Base-by-base conservation (phyloP, 2,113 vertebrate species). In the Scalopus aquaticus region DNA sequence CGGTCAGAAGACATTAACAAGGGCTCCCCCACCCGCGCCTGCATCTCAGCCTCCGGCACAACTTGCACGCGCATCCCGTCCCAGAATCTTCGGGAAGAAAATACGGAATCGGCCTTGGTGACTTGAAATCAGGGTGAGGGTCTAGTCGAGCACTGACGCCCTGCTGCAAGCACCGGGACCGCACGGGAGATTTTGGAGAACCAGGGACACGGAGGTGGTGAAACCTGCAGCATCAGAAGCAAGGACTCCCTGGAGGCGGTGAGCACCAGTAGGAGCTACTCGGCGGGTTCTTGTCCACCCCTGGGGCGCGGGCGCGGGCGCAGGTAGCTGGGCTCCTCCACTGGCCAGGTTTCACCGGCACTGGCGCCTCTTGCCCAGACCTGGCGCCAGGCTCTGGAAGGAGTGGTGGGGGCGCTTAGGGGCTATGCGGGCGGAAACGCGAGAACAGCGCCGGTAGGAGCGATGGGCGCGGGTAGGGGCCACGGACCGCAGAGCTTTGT, bases 231-330 rank as follows among this genome's bases (percentile, higher is more conserved):
- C 51, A 54, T 54, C 51, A 54, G 20, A 56, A 8, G 54, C 54
- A 56, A 22, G 54, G 20, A 22, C 54, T 56, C 54, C 54, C 54
- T 22, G 19, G 88, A 97, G 82, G 93, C 94, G 93, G 96, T 97
- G 91, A 95, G 93, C 97, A 93, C 89, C 91, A 28, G 88, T 54
- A 95, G 90, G 94, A 83, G 76, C 90, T 76, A 90, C 95, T 96
- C 91, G 96, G 96, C 95, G 5, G 54, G 19, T 22, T 20, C 4
- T 95, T 97, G 95, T 94, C 87, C 49, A 95, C 95, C 95, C 95
- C 95, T 92, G 89, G 88, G 96, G 97, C 91, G 79, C 90, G n/a
- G n/a, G n/a, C n/a, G n/a, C n/a, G 69, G 91, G 93, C 70, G 76
- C 90, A 76, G 96, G 82, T 60, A 90, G 19, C 86, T 83, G 81